Conservation (phyloP, 2,888 invertebrate species). For the Helicoverpa assulta region DNA sequence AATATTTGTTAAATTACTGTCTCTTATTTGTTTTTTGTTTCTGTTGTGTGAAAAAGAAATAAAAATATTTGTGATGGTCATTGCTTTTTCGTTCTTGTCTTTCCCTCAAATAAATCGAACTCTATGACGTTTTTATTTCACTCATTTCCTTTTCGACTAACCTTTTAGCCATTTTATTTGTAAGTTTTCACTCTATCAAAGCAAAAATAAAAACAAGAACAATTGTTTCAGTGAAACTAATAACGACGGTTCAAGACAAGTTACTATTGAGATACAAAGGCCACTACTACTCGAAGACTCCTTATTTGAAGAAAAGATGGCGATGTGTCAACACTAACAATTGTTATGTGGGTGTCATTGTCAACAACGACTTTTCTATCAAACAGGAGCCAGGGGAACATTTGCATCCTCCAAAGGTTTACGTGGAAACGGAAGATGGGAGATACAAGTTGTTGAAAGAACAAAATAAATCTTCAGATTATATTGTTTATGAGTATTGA, state of each 20-base stretch:
- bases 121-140: background rate
- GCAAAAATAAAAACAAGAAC: conserved; percentile 6
- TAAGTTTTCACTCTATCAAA: background rate
- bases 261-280: conserved; percentile 74
- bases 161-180: background rate
- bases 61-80: too few species aligned
- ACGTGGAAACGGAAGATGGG: conserved; percentile 64
- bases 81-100: too few species aligned
- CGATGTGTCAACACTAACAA: conserved; percentile 76
- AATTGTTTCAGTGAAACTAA: conserved; percentile 67
- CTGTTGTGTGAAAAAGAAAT: too few species aligned
- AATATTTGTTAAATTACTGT: too few species aligned
- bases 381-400: conserved; percentile 70
- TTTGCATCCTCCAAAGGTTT: conserved; percentile 69
- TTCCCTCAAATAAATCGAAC: too few species aligned
- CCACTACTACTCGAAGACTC: conserved; percentile 74
- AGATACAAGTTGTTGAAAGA: conserved; percentile 63
- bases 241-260: conserved; percentile 72
- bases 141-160: background rate
- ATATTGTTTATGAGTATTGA: conserved; percentile 64
- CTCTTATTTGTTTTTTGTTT: too few species aligned
- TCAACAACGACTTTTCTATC: conserved; percentile 69
- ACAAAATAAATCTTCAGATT: conserved; percentile 54
- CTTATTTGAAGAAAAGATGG: conserved; percentile 74
- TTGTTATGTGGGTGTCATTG: conserved; percentile 69